Conservation (phyloP, 2,113 vertebrate genomes). For the Bos indicus region DNA sequence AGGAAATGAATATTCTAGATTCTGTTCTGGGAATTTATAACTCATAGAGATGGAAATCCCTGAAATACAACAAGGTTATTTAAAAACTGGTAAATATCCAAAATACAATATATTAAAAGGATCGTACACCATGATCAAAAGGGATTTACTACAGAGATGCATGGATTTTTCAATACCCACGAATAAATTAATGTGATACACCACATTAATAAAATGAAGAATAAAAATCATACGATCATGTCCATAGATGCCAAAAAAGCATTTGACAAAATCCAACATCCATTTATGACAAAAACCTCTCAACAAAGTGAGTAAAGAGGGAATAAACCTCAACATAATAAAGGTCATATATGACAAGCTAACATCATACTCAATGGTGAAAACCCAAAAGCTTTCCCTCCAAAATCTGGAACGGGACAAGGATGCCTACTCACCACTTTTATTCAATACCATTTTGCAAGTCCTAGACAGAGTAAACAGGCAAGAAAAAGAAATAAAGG, state of each 20-base stretch:
- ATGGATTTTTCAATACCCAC: neutral
- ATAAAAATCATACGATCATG: neutral
- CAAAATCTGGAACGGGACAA: neutral
- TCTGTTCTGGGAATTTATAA: neutral
- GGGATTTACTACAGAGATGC: neutral
- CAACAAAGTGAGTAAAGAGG: neutral
- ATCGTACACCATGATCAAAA: neutral
- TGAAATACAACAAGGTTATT: neutral
- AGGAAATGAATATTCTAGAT: neutral
- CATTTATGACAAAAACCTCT: neutral
- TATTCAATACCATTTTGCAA: neutral
- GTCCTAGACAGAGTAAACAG: neutral
- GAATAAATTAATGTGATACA: neutral
- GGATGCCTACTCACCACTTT: neutral
- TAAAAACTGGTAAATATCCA: neutral
- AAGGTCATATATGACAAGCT: neutral
- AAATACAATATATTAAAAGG: neutral
- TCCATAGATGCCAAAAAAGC: neutral
- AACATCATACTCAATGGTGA: neutral
- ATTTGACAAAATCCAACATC: neutral
- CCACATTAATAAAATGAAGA: neutral
- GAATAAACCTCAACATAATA: neutral
- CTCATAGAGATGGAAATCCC: neutral
- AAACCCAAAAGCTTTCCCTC: neutral
- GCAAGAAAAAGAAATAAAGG: neutral